Percentiles rank a stretch among this genome's conserved stretches.
These are phyloP conservation scores for Tauraco hartlaubi DNA, from an alignment of 2,797 vertebrate genomes.

Conservation along the genomic window DNA sequence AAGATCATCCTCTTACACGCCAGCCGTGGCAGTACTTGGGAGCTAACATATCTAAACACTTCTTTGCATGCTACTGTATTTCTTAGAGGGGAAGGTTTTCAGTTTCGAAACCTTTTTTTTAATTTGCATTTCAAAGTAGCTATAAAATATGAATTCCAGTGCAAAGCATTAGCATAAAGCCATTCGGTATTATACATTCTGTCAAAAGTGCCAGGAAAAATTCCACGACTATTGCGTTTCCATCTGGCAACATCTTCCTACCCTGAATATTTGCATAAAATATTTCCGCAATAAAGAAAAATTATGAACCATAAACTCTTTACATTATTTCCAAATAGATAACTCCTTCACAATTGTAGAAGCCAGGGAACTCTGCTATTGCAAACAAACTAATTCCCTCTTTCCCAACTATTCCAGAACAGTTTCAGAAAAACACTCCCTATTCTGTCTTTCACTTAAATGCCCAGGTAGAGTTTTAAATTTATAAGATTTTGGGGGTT, in stretches of 20 bases:
- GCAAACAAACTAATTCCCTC: slow-evolving; percentile 11
- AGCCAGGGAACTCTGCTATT: slow-evolving; percentile 46
- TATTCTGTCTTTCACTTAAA: background rate
- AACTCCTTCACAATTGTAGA: slow-evolving; percentile 73
- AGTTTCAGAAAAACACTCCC: slow-evolving; percentile 1
- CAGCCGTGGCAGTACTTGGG: background rate
- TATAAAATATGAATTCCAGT: slow-evolving; percentile 76
- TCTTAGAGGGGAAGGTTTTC: slow-evolving; percentile 65
- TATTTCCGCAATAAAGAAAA: slow-evolving; percentile 82
- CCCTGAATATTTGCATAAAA: slow-evolving; percentile 81
- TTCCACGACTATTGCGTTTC: slow-evolving; percentile 77
- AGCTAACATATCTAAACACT: slow-evolving; percentile 45
- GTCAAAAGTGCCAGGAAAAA: slow-evolving; percentile 79
- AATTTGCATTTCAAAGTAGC: slow-evolving; percentile 82
- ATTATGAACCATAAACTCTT: slow-evolving; percentile 80
- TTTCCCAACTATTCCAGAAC: slow-evolving; percentile 42
- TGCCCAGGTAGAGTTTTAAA: background rate
- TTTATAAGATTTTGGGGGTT: background rate
- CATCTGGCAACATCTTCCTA: slow-evolving; percentile 80
- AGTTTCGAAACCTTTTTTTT: slow-evolving; percentile 53
- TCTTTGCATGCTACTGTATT: slow-evolving; percentile 67
- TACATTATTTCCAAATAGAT: slow-evolving; percentile 78
- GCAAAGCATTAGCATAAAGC: slow-evolving; percentile 79
- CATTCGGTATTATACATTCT: slow-evolving; percentile 74
- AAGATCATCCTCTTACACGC: background rate